These are phyloP conservation scores for Pandemis cinnamomeana DNA, from an alignment of 2,888 invertebrate genomes.

Conservation along the genomic window DNA sequence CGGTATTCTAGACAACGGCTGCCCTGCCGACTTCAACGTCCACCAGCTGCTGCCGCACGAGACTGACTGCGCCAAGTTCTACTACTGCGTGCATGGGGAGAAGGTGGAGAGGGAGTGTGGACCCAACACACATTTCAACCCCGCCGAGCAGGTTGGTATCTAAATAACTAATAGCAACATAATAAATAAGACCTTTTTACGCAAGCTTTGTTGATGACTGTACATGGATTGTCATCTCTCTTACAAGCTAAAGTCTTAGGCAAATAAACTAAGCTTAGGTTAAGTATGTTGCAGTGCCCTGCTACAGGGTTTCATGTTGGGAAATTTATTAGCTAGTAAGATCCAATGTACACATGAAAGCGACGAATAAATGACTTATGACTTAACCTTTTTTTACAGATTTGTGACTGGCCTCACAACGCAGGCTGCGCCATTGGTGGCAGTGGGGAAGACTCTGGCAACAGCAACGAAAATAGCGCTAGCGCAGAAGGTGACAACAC, in stretches of 20 bases:
- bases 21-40: conserved; percentile 51
- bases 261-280: too few species aligned
- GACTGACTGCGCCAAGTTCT: conserved; percentile 54
- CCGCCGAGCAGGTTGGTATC: conserved; percentile 31
- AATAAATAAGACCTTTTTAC: too few species aligned
- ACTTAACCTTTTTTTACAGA: conserved; percentile 37
- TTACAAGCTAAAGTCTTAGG: too few species aligned
- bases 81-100: conserved; percentile 56
- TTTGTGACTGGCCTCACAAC: conserved; percentile 47
- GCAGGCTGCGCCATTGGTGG: conserved; percentile 42
- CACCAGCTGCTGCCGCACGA: conserved; percentile 56
- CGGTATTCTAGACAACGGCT: conserved; percentile 49
- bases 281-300: too few species aligned
- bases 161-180: not conserved
- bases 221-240: too few species aligned
- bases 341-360: too few species aligned
- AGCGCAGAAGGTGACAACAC: conserved; percentile 3
- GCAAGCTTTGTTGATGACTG: too few species aligned
- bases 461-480: not conserved
- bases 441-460: conserved; percentile 6
- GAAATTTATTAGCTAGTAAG: too few species aligned
- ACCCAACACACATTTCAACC: conserved; percentile 43
- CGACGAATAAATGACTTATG: too few species aligned
- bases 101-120: conserved; percentile 46
- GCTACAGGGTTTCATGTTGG: too few species aligned